Evolutionary conservation across 37 sponge, comb jelly and placozoan genomes (phyloP).

Genomic region (Cliona cf. orientalis): DNA sequence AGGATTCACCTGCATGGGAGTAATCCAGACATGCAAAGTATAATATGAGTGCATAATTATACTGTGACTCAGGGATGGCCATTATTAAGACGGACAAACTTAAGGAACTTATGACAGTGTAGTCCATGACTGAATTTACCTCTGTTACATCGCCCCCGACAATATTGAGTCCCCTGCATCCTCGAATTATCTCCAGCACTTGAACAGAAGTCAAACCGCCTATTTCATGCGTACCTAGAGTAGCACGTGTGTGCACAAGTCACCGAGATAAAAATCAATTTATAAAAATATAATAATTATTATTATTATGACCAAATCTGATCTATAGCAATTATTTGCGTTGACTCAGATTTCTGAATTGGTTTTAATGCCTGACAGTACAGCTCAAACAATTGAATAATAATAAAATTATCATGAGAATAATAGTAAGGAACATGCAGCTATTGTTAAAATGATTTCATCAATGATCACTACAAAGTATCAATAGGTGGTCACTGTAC

Average conservation of each 20-base stretch:
- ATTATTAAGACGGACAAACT: neutral
- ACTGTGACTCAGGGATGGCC: neutral
- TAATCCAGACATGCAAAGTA: too few species aligned
- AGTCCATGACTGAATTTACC: constrained; percentile 1
- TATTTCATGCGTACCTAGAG: constrained; percentile 66
- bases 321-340: neutral
- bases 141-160: constrained; percentile 71
- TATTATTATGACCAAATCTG: neutral
- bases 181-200: constrained; percentile 54
- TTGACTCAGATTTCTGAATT: neutral
- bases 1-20: constrained; percentile 61
- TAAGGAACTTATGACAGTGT: neutral
- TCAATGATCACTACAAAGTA: neutral
- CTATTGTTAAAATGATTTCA: neutral
- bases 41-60: too few species aligned
- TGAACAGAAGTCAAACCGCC: constrained; percentile 54
- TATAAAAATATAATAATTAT: neutral
- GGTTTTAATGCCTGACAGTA: too few species aligned
- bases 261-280: neutral
- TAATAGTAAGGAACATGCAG: too few species aligned
- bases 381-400: too few species aligned
- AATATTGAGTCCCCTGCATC: constrained; percentile 50
- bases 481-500: neutral
- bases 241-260: too few species aligned
- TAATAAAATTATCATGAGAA: too few species aligned